Conservation (phyloP, 2,797 vertebrate species). For the Enoplosus armatus region DNA sequence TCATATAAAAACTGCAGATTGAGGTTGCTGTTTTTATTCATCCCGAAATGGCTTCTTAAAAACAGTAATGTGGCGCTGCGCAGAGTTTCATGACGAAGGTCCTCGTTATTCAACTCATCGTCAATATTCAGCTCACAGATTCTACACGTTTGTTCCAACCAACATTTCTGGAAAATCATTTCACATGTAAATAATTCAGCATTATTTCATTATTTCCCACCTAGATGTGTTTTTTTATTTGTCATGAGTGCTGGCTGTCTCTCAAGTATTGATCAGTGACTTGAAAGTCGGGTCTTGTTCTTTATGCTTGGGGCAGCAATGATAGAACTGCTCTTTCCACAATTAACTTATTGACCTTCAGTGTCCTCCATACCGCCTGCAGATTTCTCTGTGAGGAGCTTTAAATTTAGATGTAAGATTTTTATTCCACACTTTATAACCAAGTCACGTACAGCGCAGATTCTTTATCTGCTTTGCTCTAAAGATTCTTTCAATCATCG, state of each 20-base stretch:
- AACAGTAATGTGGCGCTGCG: conserved; percentile 5
- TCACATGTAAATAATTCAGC: not conserved
- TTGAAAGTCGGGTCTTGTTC: not conserved
- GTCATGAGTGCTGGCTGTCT: not conserved
- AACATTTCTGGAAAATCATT: not conserved
- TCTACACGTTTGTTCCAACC: not conserved
- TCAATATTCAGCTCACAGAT: conserved; percentile 13
- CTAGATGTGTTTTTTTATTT: not conserved
- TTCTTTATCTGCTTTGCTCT: conserved; percentile 22
- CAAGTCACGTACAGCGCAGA: not conserved
- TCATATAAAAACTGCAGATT: conserved; percentile 17
- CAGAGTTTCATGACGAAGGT: not conserved
- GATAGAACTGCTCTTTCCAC: conserved; percentile 1
- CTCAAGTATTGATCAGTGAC: not conserved
- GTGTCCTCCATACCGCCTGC: not conserved
- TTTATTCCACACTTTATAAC: not conserved
- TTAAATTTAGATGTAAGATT: conserved; percentile 1
- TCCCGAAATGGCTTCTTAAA: conserved; percentile 22
- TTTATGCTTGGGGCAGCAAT: not conserved
- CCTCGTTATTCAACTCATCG: not conserved
- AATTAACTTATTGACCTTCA: conserved; percentile 11
- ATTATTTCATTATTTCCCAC: not conserved
- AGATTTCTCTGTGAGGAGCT: conserved; percentile 3
- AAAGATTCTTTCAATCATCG: not conserved
- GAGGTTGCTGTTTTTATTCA: conserved; percentile 30